These are phyloP conservation scores for Chirona hameri DNA, from an alignment of 2,888 invertebrate genomes.

Conservation along the genomic window DNA sequence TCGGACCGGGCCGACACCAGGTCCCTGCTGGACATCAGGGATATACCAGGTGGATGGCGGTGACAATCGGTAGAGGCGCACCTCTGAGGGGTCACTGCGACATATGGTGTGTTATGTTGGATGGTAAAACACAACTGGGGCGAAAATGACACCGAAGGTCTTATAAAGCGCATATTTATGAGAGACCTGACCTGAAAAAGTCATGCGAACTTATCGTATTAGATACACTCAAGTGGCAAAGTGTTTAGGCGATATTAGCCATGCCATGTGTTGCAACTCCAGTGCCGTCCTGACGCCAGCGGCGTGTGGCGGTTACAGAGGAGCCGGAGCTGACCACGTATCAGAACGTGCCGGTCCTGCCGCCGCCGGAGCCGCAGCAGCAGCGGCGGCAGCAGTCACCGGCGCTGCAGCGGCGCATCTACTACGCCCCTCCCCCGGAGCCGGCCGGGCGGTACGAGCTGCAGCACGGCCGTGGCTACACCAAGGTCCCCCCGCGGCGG, in stretches of 20 bases:
- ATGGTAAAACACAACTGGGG: too few species aligned
- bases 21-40: neutral
- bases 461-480: neutral
- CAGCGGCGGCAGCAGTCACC: neutral
- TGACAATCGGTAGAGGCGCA: neutral
- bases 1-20: neutral
- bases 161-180: too few species aligned
- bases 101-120: too few species aligned
- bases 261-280: neutral
- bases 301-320: neutral
- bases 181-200: too few species aligned
- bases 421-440: constrained; percentile 4
- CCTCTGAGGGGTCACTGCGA: too few species aligned
- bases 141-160: too few species aligned
- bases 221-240: too few species aligned
- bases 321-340: neutral
- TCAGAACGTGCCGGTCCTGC: neutral
- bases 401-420: neutral
- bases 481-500: too few species aligned
- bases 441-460: neutral
- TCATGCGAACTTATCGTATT: too few species aligned
- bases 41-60: neutral
- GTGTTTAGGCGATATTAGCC: too few species aligned
- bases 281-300: neutral
- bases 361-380: neutral